A percentile compares a stretch with the other conserved stretches of the same genome.
Evolutionary conservation across 2,888 invertebrate genomes (phyloP).

Genomic region (Acronicta aceris): DNA sequence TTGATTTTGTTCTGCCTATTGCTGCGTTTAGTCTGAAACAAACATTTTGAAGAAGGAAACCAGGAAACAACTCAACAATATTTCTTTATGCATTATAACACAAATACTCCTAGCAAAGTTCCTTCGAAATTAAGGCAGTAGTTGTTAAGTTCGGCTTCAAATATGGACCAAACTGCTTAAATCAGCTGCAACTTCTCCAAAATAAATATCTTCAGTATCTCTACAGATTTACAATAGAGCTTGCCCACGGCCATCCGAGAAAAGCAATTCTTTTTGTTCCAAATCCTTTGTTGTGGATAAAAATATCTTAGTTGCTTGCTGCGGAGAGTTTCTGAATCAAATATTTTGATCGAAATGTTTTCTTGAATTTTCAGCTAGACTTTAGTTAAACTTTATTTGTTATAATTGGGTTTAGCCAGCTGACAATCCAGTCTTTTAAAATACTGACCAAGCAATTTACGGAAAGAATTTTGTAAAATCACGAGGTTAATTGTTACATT

Average conservation of each 20-base stretch:
- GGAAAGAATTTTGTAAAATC: not conserved
- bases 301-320: conserved; percentile 41
- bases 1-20: too few relatives aligned
- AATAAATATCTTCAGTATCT: conserved; percentile 47
- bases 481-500: not conserved
- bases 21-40: too few relatives aligned
- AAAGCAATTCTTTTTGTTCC: conserved; percentile 47
- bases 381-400: not conserved
- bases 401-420: not conserved
- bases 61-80: not conserved
- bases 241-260: conserved; percentile 41
- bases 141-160: conserved; percentile 1
- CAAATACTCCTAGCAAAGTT: conserved; percentile 2
- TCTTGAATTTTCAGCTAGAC: conserved; percentile 7
- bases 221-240: conserved; percentile 49
- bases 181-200: conserved; percentile 24
- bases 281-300: conserved; percentile 53
- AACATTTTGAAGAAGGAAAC: too few relatives aligned
- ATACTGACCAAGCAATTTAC: not conserved
- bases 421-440: not conserved
- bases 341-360: conserved; percentile 45
- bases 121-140: not conserved
- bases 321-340: conserved; percentile 40
- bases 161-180: conserved; percentile 4
- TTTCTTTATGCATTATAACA: not conserved